Evolutionary conservation across 2,797 vertebrate genomes (phyloP), one percentile per base, ranked within the genome.

Genomic region (Oreortyx pictus): DNA sequence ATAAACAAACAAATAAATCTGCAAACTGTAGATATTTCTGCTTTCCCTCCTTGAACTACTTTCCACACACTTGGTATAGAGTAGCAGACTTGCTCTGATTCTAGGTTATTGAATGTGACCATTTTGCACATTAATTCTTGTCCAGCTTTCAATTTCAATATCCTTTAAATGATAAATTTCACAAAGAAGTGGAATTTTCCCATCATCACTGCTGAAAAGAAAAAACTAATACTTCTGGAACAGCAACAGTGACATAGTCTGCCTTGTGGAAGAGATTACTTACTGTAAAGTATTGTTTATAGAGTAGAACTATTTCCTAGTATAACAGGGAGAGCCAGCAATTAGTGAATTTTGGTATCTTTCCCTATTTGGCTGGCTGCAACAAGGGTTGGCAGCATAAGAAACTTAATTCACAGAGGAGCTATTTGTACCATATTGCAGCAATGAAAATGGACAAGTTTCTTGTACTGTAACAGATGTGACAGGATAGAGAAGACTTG

Each of bases 31-130:
- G 61, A 73, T 70, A 78, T 90, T 93, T 89, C 67, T 67, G 57
- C 54, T 77, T 91, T 91, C 47, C 59, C 86, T 64, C 86, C 79
- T 87, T 95, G 95, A 88, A 86, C 70, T 85, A 29, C 86, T 93
- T 93, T 77, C 9, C 84, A 52, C 37, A 43, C 64, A 65, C 62
- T 89, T 24, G 22, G 68, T 59, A 81, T 93, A 88, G 82, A 87
- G 7, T 20, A 54, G 60, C 18, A 82, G 76, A 62, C 50, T 92
- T 90, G 77, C 88, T 90, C 75, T 77, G 81, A 91, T 90, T 94
- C 86, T 84, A 77, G 79, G 68, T 95, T 95, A 96, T 71, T 80
- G 88, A 82, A 88, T 43, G 72, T 2, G 61, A 92, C 74, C 4
- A 1, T 56, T 95, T 91, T 85, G 92, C 89, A 74, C 88, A 74